Evolutionary conservation across 1,140 invertebrate species (phyloP).

Genomic region (Zophobas atratus): DNA sequence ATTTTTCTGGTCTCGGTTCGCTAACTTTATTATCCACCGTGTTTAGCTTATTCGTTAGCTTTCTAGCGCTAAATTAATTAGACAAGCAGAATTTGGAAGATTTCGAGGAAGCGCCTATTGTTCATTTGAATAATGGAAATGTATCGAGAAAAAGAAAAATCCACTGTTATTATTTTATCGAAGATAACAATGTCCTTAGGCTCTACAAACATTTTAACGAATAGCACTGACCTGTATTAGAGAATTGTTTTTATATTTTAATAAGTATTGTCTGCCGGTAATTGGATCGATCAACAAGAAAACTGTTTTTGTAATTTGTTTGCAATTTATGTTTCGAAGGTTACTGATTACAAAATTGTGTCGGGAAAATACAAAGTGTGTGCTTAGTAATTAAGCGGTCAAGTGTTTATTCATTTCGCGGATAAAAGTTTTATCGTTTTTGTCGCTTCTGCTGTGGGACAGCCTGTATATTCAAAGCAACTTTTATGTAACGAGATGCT

Average conservation of each 20-base stretch:
- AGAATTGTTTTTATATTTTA: conserved; percentile 8
- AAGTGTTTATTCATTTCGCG: no score
- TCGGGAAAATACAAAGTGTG: no score
- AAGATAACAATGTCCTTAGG: conserved; percentile 11
- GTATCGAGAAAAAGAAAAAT: not conserved
- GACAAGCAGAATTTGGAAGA: not conserved
- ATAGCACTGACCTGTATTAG: conserved; percentile 2
- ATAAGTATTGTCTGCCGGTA: not conserved
- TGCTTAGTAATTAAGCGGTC: no score
- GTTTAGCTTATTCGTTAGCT: no score
- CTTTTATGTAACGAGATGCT: no score
- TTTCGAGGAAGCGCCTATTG: not conserved
- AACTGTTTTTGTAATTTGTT: not conserved
- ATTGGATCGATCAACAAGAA: conserved; percentile 1
- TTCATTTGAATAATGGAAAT: not conserved
- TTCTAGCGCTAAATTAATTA: not conserved
- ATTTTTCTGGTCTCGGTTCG: no score
- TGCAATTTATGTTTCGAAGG: no score
- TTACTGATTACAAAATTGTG: no score
- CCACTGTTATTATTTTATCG: not conserved
- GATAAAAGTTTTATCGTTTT: no score
- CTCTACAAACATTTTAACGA: not conserved
- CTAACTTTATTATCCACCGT: no score
- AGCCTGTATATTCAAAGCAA: no score
- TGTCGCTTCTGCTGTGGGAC: no score